These are phyloP conservation scores for Choristoneura rosaceana DNA, from an alignment of 2,888 invertebrate species.

Conservation along the genomic window DNA sequence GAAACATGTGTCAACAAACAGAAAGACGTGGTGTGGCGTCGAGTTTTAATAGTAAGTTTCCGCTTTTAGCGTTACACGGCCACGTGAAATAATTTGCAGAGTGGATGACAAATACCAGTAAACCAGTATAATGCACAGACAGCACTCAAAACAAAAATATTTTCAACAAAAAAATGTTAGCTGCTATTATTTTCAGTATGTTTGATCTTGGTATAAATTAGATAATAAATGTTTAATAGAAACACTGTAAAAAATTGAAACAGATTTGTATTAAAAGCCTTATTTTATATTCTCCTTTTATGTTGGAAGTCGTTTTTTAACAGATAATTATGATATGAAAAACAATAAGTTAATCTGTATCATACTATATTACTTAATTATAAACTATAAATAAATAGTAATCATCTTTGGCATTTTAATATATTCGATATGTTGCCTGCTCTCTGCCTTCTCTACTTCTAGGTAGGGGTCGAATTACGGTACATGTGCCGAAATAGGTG, in stretches of 20 bases:
- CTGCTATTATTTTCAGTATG: background rate
- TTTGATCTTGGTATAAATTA: background rate
- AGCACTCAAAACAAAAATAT: too few relatives aligned
- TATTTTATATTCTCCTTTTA: background rate
- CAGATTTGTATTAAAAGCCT: background rate
- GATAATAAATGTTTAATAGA: background rate
- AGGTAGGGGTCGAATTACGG: too few relatives aligned
- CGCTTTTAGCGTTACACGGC: too few relatives aligned
- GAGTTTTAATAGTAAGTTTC: too few relatives aligned
- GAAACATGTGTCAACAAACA: too few relatives aligned
- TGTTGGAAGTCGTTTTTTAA: background rate
- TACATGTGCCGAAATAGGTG: too few relatives aligned
- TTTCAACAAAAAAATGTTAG: too few relatives aligned
- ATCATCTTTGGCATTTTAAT: slow-evolving; percentile 8
- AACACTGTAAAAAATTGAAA: background rate
- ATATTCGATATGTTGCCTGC: background rate
- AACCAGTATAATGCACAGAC: too few relatives aligned
- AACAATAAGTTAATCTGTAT: slow-evolving; percentile 2
- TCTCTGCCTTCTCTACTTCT: too few relatives aligned
- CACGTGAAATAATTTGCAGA: too few relatives aligned
- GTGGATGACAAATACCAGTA: too few relatives aligned
- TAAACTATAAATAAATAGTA: slow-evolving; percentile 3
- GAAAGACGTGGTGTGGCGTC: too few relatives aligned
- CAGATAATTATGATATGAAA: background rate
- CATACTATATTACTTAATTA: background rate